A percentile compares a stretch with the other conserved stretches of the same genome.
Evolutionary conservation across 2,113 vertebrate species (phyloP).

Genomic region (Lipophrys pholis): DNA sequence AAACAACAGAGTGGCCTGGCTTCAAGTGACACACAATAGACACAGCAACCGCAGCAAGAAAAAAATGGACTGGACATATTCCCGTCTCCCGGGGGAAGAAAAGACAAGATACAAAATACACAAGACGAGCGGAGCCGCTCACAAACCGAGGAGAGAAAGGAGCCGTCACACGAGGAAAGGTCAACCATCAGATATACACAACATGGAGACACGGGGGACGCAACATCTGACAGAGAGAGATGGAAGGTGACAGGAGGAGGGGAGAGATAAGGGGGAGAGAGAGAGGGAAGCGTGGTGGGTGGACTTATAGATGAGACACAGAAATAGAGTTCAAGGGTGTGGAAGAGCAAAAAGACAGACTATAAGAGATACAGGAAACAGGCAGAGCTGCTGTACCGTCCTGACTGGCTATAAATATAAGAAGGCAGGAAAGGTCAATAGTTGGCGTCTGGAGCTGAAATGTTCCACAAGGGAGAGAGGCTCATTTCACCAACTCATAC

Average conservation of each 20-base stretch:
- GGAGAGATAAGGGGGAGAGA: conserved; percentile 30
- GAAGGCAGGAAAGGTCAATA: conserved; percentile 77
- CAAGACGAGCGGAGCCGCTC: conserved; percentile 34
- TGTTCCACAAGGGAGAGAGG: conserved; percentile 67
- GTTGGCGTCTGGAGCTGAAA: conserved; percentile 65
- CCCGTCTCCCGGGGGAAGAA: conserved; percentile 20
- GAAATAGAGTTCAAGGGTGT: conserved; percentile 78
- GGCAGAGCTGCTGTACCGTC: conserved; percentile 40
- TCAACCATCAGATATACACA: conserved; percentile 82
- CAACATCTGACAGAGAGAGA: conserved; percentile 71
- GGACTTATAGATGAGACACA: conserved; percentile 60
- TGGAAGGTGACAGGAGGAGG: conserved; percentile 63
- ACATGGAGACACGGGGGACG: conserved; percentile 67
- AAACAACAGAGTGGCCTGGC: neutral
- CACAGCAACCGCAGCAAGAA: conserved; percentile 51
- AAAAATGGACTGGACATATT: conserved; percentile 55
- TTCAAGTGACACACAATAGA: conserved; percentile 53
- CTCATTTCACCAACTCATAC: conserved; percentile 67
- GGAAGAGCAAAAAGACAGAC: conserved; percentile 64
- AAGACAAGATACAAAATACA: conserved; percentile 63
- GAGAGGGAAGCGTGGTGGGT: conserved; percentile 22
- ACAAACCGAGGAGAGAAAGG: conserved; percentile 77
- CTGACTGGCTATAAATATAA: conserved; percentile 76
- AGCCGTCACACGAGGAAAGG: conserved; percentile 83
- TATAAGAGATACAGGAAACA: conserved; percentile 72